Evolutionary conservation across 2,888 invertebrate genomes (phyloP), one percentile per base, ranked within the genome.

Genomic region (Cacoxenus indagator): DNA sequence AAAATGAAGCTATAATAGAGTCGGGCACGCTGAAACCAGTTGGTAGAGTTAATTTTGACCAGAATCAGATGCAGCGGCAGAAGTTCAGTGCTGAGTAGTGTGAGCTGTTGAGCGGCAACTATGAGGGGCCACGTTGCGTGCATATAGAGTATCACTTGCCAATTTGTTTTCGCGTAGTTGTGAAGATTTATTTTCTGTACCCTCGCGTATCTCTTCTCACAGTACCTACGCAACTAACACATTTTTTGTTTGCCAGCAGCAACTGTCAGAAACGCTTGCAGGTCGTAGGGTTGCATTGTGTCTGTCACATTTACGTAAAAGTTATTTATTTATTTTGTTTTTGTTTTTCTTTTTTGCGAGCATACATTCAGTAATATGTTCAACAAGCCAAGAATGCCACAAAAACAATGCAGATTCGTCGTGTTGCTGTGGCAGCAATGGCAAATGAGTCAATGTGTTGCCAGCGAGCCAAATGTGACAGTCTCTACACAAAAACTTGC

Each of bases 371-470:
- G n/a, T n/a, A n/a, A 6, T 19, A 31, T 59, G 59, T 59, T n/a
- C 31, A 59, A 59, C 37, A 37, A 46, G 43, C 65, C 22, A 31
- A 37, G 48, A 65, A 65, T 65, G 65, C 17, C 4, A 57, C 24
- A 55, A n/a, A 55, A 24, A 26, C 24, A 27, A 11, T 4, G 4
- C 55, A 4, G 3, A n/a, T n/a, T n/a, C n/a, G n/a, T 26, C 19
- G 9, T 51, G 51, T 22, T 22, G 17, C 9, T 55, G 55, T 31
- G 37, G 4, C 31, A 59, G 59, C 59, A n/a, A n/a, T n/a, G n/a
- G n/a, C 59, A 59, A 59, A 59, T 59, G 59, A 31, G 59, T 59
- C 59, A 59, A 59, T 59, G 59, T 59, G 59, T 59, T 59, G 29
- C n/a, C 31, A n/a, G 37, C 8, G 19, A 31, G 59, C n/a, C 59